These are phyloP conservation scores for Mesorhabditis sp. DNA, from an alignment of 2,888 invertebrate species.

Conservation along the genomic window DNA sequence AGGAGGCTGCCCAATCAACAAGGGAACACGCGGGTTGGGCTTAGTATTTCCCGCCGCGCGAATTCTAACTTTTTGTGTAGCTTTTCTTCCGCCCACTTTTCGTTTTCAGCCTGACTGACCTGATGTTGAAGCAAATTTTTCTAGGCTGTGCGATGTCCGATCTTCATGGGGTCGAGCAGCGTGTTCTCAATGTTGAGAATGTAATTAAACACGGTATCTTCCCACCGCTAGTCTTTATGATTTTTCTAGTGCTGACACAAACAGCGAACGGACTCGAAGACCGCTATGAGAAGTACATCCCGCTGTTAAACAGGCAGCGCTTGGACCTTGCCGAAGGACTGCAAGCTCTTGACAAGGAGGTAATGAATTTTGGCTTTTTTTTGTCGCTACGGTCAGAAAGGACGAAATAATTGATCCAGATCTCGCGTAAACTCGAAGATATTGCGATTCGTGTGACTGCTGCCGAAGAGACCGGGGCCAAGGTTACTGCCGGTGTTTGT, in stretches of 20 bases:
- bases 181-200: too few species aligned
- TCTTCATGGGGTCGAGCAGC: too few species aligned
- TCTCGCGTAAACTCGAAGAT: background rate
- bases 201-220: too few species aligned
- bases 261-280: background rate
- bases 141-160: too few species aligned
- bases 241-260: background rate
- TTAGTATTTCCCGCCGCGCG: too few species aligned
- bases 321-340: background rate
- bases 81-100: too few species aligned
- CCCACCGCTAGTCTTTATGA: too few species aligned
- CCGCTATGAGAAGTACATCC: slow-evolving; percentile 1
- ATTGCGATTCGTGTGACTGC: background rate
- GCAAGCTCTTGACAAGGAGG: background rate
- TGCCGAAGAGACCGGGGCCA: background rate
- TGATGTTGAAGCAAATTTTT: too few species aligned
- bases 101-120: too few species aligned
- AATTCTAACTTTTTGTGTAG: too few species aligned
- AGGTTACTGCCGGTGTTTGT: background rate
- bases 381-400: background rate
- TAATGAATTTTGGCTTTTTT: slow-evolving; percentile 1
- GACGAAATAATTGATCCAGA: background rate
- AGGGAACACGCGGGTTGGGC: too few species aligned
- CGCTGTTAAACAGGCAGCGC: background rate
- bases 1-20: too few species aligned